Base-by-base conservation (phyloP, 2,797 vertebrate species). In the Uromys caudimaculatus region DNA sequence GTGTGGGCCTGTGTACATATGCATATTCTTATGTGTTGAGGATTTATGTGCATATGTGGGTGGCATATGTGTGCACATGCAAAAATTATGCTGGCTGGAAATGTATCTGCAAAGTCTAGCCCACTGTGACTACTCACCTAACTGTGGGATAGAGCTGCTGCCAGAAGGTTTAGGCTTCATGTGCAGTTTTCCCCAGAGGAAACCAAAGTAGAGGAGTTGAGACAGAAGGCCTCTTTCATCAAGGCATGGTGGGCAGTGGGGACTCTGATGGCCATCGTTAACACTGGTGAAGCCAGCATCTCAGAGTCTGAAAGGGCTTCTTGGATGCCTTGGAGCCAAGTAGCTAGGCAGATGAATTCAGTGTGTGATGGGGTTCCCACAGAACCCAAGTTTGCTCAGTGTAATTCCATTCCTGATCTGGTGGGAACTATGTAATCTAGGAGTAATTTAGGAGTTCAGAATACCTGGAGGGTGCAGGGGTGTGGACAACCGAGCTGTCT, bases 361-460 rank as follows among this genome's bases (percentile, higher is more conserved):
- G 17, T 0, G 0, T 23, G 24, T 41, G n/a, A 17, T 8, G 14
- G 19, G 1, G 54, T n/a, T 47, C 16, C 12, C 32, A 21, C 0
- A 14, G 44, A 47, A 13, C 60, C 4, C 27, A 76, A 47, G 27
- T 16, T 6, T 32, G 14, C 9, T 41, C 24, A 41, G 52, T 73
- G 35, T 12, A 62, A 32, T 8, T 32, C 23, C 9, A 19, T 9
- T 3, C 9, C 54, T 38, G 17, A 50, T 17, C 13, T 13, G 44
- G 32, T 50, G 17, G 32, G 13, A 2, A 2, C 14, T 0, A 5
- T 0, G 32, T 7, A 32, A 10, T 10, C 32, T 73, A 1, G 24
- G n/a, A n/a, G 38, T 41, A 47, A 16, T 0, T 27, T 4, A 44
- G 56, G 14, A 44, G 35, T 14, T 50, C 13, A 2, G 10, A 32